Conservation (phyloP, 2,113 vertebrate genomes). For the Hippocampus guttulatus region DNA sequence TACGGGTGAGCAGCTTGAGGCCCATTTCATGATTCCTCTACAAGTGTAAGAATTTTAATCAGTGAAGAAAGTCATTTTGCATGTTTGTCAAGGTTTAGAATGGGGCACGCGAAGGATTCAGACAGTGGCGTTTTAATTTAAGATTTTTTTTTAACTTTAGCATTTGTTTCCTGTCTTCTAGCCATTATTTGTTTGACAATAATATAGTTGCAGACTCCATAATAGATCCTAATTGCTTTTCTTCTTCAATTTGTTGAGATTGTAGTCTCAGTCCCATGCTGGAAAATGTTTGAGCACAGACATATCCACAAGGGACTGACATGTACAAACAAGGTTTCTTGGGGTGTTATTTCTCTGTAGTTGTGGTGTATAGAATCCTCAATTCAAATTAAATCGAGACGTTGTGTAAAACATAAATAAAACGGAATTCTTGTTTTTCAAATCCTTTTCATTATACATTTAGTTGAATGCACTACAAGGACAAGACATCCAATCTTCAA, state of each 20-base stretch:
- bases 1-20: conserved; percentile 78
- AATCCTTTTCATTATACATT: too few relatives aligned
- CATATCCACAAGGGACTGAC: not conserved
- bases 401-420: too few relatives aligned
- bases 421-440: too few relatives aligned
- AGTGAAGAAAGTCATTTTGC: not conserved
- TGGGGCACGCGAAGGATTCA: not conserved
- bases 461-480: too few relatives aligned
- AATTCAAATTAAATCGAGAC: too few relatives aligned
- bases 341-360: not conserved
- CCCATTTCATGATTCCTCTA: not conserved
- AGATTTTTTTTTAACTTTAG: not conserved
- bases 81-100: not conserved
- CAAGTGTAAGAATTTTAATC: not conserved
- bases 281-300: not conserved
- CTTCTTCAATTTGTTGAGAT: not conserved
- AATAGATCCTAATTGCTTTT: not conserved
- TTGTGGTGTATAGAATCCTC: not conserved
- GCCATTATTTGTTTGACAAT: not conserved
- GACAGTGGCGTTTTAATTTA: not conserved
- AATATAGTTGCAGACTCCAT: not conserved
- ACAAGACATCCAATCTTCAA: too few relatives aligned
- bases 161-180: not conserved
- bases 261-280: not conserved
- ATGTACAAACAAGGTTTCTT: not conserved